These are phyloP conservation scores for Mya arenaria DNA, from an alignment of 1,140 invertebrate species.

Conservation along the genomic window DNA sequence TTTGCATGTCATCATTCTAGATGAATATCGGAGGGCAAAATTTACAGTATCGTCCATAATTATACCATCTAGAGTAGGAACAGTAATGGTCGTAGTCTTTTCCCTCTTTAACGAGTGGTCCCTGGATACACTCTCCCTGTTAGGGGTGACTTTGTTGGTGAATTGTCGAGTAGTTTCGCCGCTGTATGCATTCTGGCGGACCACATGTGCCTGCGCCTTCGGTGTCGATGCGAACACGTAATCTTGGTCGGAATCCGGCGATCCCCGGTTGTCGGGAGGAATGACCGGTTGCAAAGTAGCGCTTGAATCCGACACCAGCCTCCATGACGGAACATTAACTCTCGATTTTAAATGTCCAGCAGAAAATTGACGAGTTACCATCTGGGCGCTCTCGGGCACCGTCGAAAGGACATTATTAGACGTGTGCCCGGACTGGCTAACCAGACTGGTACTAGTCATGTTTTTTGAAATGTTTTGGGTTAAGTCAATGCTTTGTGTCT, in stretches of 20 bases:
- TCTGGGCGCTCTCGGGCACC: no score
- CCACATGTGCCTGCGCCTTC: neutral
- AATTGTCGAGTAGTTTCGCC: neutral
- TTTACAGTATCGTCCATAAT: slow-evolving; percentile 44
- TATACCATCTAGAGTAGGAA: slow-evolving; percentile 7
- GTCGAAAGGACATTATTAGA: no score
- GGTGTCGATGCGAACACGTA: neutral
- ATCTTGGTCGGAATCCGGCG: no score
- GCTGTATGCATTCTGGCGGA: neutral
- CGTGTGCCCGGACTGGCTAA: no score
- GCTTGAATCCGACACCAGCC: no score
- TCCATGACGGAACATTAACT: no score
- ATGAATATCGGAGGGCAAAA: slow-evolving; percentile 38
- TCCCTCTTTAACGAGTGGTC: neutral
- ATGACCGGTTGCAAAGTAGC: no score
- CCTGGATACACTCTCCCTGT: neutral
- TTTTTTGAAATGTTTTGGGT: no score
- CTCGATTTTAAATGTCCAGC: no score
- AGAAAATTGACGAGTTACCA: no score
- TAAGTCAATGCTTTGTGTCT: neutral
- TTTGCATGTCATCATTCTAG: slow-evolving; percentile 27
- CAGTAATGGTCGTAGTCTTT: neutral
- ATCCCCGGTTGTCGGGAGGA: no score
- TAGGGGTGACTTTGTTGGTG: neutral
- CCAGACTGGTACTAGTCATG: no score